Conservation (phyloP, 2,888 invertebrate genomes). For the Chrysotoxum bicinctum region DNA sequence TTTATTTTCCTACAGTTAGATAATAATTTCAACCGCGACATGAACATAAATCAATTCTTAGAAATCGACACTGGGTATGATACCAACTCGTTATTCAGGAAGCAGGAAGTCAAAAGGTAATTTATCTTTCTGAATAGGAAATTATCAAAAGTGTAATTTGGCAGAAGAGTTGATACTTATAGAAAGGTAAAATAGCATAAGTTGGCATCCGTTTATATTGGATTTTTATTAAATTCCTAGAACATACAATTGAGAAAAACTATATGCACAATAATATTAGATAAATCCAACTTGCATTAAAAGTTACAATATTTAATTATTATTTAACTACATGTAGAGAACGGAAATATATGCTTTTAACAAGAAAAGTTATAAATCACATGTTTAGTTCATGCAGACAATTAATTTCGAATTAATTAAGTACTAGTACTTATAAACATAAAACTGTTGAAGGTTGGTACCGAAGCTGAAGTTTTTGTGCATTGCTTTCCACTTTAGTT, state of each 20-base stretch:
- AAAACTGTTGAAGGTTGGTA: not conserved
- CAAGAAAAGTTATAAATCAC: too few relatives aligned
- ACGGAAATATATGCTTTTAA: too few relatives aligned
- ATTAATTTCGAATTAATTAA: not conserved
- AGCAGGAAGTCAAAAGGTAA: conserved; percentile 6
- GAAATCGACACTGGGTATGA: conserved; percentile 1
- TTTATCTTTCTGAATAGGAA: conserved; percentile 7
- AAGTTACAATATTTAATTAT: too few relatives aligned
- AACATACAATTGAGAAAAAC: too few relatives aligned
- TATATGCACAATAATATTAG: too few relatives aligned
- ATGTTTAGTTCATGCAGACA: not conserved
- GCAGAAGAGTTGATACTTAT: not conserved
- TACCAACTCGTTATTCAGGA: not conserved
- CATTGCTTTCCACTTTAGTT: not conserved
- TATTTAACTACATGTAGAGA: too few relatives aligned
- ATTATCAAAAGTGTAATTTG: not conserved
- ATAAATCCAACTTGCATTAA: not conserved
- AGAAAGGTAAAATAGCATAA: not conserved
- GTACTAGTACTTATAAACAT: not conserved
- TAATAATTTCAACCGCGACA: not conserved
- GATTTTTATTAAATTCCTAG: not conserved
- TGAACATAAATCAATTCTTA: conserved; percentile 26
- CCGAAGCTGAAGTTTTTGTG: not conserved
- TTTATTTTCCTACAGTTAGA: conserved; percentile 7
- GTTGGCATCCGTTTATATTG: not conserved